Percentiles rank a stretch among this genome's conserved stretches.
Evolutionary conservation across 1,140 invertebrate species (phyloP).

Genomic region (Panonychus citri): DNA sequence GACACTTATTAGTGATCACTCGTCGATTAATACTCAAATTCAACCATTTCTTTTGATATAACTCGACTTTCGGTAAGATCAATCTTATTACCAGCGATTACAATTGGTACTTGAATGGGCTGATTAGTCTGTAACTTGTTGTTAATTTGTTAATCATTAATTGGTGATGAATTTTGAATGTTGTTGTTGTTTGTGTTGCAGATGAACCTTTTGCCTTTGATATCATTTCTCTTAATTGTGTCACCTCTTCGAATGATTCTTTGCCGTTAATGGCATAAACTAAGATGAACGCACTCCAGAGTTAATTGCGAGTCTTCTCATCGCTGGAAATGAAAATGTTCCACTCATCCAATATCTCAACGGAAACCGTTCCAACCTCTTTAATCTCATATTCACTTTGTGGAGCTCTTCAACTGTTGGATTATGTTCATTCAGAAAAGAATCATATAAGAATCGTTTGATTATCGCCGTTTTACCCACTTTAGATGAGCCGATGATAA

Average conservation of each 20-base stretch:
- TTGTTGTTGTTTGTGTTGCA: not conserved
- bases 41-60: conserved; percentile 34
- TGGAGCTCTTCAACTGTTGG: conserved; percentile 75
- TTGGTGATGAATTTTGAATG: not conserved
- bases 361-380: not conserved
- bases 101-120: not conserved
- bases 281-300: conserved; percentile 70
- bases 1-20: conserved; percentile 40
- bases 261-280: conserved; percentile 34
- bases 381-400: conserved; percentile 48
- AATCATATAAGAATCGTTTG: conserved; percentile 54
- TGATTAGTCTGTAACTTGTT: not conserved
- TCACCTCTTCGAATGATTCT: conserved; percentile 14
- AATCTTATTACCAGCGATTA: not conserved
- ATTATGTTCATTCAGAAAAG: conserved; percentile 54
- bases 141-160: too few relatives aligned
- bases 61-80: conserved; percentile 35
- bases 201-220: not conserved
- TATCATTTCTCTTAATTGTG: not conserved
- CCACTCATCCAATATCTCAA: conserved; percentile 28
- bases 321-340: conserved; percentile 64
- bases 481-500: conserved; percentile 52
- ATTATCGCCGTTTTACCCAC: conserved; percentile 71
- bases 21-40: conserved; percentile 45
- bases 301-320: conserved; percentile 56